A percentile compares a stretch with the other conserved stretches of the same genome.
Evolutionary conservation across 2,113 vertebrate species (phyloP).

Genomic region (Fregata magnificens): DNA sequence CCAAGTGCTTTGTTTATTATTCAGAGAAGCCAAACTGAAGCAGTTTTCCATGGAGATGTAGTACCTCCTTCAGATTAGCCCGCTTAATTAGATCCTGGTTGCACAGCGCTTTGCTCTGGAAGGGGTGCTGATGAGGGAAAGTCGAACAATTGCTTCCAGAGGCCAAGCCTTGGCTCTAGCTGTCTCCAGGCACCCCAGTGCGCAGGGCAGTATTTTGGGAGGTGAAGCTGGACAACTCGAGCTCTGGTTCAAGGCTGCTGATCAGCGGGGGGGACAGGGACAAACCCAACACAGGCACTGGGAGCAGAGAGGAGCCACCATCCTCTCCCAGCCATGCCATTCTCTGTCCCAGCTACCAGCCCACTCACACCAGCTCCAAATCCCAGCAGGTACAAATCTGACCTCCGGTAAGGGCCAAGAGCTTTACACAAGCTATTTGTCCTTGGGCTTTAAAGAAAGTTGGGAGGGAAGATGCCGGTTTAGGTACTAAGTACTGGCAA

Average conservation of each 20-base stretch:
- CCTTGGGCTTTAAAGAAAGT: neutral
- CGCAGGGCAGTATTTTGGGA: neutral
- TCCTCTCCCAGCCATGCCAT: accelerated
- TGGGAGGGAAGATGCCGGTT: neutral
- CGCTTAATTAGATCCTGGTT: constrained; percentile 48
- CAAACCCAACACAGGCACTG: accelerated
- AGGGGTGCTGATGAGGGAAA: neutral
- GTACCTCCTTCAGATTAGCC: constrained; percentile 52
- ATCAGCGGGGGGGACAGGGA: neutral
- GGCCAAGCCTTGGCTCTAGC: neutral
- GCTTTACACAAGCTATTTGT: neutral
- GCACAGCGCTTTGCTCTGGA: neutral
- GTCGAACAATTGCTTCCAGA: neutral
- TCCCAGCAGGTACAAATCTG: neutral
- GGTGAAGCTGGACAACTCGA: neutral
- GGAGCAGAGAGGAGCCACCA: neutral
- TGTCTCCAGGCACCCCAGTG: accelerated
- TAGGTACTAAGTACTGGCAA: neutral
- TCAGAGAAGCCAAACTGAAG: constrained; percentile 61
- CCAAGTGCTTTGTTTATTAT: constrained; percentile 73
- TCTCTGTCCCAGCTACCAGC: neutral
- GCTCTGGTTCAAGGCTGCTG: neutral
- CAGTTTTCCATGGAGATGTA: constrained; percentile 72
- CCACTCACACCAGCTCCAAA: neutral
- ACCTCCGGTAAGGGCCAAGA: neutral